Evolutionary conservation across 1,140 invertebrate genomes (phyloP).

Genomic region (Papilio glaucus): DNA sequence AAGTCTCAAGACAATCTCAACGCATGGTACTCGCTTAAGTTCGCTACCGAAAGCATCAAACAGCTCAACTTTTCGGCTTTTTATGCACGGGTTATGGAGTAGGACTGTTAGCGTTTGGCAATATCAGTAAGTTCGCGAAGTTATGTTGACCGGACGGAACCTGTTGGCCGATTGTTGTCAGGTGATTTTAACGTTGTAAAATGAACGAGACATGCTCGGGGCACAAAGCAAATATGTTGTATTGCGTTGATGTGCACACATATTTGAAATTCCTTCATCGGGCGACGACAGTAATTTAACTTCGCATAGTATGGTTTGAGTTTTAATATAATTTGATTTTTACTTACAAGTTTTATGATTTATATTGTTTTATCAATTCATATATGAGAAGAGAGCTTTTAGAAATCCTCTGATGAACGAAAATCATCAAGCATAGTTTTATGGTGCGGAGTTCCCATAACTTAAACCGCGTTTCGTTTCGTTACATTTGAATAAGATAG

Average conservation of each 20-base stretch:
- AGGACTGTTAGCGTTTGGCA: constrained; percentile 46
- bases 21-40: constrained; percentile 29
- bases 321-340: not conserved
- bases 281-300: not conserved
- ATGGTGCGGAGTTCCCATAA: too few relatives aligned
- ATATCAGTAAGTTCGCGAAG: constrained; percentile 48
- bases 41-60: constrained; percentile 49
- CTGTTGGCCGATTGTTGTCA: constrained; percentile 40
- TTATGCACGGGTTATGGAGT: constrained; percentile 47
- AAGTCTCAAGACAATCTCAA: not conserved
- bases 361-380: too few relatives aligned
- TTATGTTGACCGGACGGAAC: constrained; percentile 38
- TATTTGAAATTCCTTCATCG: not conserved
- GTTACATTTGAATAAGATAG: too few relatives aligned
- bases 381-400: not conserved
- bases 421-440: too few relatives aligned
- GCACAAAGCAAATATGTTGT: constrained; percentile 4
- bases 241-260: not conserved
- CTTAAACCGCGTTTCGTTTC: too few relatives aligned
- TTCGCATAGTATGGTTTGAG: not conserved
- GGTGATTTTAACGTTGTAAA: constrained; percentile 27
- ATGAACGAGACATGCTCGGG: constrained; percentile 1
- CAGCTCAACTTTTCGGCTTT: constrained; percentile 47
- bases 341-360: not conserved
- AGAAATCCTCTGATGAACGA: not conserved